A percentile compares a stretch with the other conserved stretches of the same genome.
Conservation (phyloP, 2,113 vertebrate genomes). For the Progne subis region DNA sequence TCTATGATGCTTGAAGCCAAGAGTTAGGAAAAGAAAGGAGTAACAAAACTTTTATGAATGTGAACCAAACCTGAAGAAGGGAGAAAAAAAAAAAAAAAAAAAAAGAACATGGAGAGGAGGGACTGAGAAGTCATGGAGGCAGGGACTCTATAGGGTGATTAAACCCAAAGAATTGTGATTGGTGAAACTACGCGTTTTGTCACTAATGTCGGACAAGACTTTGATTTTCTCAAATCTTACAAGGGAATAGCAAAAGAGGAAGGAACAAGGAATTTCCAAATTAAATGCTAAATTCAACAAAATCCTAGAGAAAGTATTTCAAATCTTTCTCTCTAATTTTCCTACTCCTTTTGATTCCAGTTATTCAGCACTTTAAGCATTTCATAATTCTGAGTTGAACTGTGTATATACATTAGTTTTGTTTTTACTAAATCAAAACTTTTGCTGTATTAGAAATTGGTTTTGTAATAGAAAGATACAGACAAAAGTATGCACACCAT, state of each 20-base stretch:
- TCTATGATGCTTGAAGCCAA: background rate
- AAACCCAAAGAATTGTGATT: background rate
- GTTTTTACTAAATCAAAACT: background rate
- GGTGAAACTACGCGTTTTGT: background rate
- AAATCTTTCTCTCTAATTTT: background rate
- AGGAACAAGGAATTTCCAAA: background rate
- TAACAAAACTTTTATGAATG: background rate
- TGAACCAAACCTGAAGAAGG: background rate
- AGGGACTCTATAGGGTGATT: background rate
- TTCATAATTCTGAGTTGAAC: background rate
- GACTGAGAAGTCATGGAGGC: background rate
- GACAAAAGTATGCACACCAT: fast-evolving
- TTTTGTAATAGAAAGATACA: background rate
- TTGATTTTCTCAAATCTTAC: background rate
- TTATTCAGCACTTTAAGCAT: background rate
- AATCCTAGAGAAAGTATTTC: background rate
- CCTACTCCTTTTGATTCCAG: background rate
- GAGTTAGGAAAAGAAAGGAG: background rate
- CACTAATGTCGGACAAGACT: background rate
- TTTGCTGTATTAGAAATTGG: background rate
- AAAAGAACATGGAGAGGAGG: background rate
- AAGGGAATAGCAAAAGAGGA: background rate
- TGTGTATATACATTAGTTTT: background rate
- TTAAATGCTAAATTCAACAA: background rate
- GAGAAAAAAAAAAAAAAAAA: background rate